Percentiles rank a stretch among this genome's conserved stretches.
phyloP scores from a whole-genome alignment of 2,797 vertebrate species.

The Pachyuromys duprasi region DNA sequence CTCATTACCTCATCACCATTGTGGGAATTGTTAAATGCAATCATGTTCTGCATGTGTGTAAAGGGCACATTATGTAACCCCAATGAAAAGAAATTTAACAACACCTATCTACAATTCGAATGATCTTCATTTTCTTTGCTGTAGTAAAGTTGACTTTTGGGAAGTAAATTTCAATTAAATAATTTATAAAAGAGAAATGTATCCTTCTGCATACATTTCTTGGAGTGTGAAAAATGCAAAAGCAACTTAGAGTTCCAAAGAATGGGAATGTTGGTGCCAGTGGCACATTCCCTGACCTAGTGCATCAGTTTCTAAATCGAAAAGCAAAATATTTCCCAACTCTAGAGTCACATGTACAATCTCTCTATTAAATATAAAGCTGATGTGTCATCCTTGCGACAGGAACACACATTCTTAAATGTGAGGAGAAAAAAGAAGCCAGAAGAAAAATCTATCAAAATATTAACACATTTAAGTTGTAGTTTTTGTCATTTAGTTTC shows the following conservation, averaged over 20 bases:
- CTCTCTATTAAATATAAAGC: not conserved
- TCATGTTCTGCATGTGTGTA: not conserved
- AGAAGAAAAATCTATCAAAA: not conserved
- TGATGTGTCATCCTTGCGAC: not conserved
- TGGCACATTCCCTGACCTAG: not conserved
- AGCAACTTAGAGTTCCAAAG: not conserved
- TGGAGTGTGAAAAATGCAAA: not conserved
- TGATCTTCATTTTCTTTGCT: slow-evolving; percentile 11
- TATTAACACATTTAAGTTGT: not conserved
- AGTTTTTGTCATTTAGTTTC: not conserved
- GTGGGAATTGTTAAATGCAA: not conserved
- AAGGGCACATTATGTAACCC: not conserved
- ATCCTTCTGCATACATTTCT: not conserved
- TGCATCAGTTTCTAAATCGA: not conserved
- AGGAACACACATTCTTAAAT: slow-evolving; percentile 10
- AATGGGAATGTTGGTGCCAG: not conserved
- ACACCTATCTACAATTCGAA: not conserved
- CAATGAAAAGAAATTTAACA: not conserved
- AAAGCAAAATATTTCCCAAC: slow-evolving; percentile 2
- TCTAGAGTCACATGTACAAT: not conserved
- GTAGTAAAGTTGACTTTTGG: not conserved
- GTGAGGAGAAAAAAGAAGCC: not conserved
- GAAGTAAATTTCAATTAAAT: not conserved
- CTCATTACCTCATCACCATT: not conserved
- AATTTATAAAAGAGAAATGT: not conserved